Percentiles rank a stretch among this genome's conserved stretches.
Conservation (phyloP, 2,113 vertebrate species). For the Sylvilagus bachmani region DNA sequence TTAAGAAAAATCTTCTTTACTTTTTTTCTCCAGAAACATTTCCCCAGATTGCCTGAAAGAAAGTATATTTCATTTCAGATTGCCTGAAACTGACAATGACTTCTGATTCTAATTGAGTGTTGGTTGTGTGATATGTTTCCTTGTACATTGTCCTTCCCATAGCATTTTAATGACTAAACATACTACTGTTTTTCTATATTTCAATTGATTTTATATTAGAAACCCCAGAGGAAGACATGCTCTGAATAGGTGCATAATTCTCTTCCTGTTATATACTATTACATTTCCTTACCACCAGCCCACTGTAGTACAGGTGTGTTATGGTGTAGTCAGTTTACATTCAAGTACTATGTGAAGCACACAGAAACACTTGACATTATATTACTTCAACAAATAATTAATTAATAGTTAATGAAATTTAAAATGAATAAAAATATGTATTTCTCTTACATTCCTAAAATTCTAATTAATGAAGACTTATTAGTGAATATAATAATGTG, state of each 20-base stretch:
- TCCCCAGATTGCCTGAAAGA: neutral
- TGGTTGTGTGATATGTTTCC: neutral
- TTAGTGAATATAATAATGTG: neutral
- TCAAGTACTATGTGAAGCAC: neutral
- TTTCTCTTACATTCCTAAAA: neutral
- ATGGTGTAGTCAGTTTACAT: neutral
- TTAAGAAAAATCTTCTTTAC: neutral
- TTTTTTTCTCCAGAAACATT: neutral
- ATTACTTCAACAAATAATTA: neutral
- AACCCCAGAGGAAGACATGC: neutral
- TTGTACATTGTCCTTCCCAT: neutral
- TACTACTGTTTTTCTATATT: neutral
- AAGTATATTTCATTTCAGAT: too few relatives aligned
- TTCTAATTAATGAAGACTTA: neutral
- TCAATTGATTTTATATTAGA: neutral
- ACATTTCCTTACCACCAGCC: neutral
- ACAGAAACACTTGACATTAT: neutral
- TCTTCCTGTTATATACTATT: neutral
- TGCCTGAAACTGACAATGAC: neutral
- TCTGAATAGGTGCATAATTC: neutral
- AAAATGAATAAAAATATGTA: constrained; percentile 2
- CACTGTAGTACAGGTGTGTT: neutral
- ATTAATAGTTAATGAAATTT: neutral
- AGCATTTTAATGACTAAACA: neutral
- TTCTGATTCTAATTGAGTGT: neutral